phyloP scores from a whole-genome alignment of 2,797 vertebrate genomes.

The Pipistrellus kuhlii region DNA sequence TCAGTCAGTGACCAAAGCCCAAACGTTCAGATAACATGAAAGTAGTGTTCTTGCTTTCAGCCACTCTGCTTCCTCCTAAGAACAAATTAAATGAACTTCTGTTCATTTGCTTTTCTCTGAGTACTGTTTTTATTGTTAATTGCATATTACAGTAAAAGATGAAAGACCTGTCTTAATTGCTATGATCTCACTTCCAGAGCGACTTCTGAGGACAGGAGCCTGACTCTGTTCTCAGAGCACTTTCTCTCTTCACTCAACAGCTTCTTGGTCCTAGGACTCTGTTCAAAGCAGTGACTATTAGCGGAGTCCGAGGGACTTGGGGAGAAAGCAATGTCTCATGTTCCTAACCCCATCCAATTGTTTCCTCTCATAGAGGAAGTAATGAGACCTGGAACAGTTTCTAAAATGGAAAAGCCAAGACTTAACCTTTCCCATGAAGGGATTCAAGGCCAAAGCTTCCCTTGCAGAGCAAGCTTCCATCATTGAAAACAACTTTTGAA shows the following conservation, averaged over 20 bases:
- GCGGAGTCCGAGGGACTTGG: neutral
- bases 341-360: neutral
- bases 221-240: neutral
- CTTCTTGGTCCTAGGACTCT: neutral
- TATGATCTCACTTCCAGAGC: neutral
- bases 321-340: neutral
- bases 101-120: slow-evolving; percentile 45
- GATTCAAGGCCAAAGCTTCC: neutral
- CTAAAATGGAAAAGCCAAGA: neutral
- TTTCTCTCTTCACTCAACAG: neutral
- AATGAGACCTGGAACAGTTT: neutral
- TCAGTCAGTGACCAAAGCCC: neutral
- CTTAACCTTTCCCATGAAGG: neutral
- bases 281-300: neutral
- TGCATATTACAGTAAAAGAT: neutral
- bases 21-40: slow-evolving; percentile 35
- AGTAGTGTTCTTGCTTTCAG: slow-evolving; percentile 57
- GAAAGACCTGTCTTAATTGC: neutral
- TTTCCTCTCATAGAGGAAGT: neutral
- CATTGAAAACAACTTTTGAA: slow-evolving; percentile 7
- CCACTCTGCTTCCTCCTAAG: slow-evolving; percentile 63
- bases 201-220: neutral
- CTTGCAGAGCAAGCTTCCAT: neutral
- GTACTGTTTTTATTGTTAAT: slow-evolving; percentile 2
- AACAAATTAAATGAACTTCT: slow-evolving; percentile 57